A percentile compares a stretch with the other conserved stretches of the same genome.
These are phyloP conservation scores for Oplegnathus fasciatus DNA, from an alignment of 2,113 vertebrate genomes.

Conservation along the genomic window DNA sequence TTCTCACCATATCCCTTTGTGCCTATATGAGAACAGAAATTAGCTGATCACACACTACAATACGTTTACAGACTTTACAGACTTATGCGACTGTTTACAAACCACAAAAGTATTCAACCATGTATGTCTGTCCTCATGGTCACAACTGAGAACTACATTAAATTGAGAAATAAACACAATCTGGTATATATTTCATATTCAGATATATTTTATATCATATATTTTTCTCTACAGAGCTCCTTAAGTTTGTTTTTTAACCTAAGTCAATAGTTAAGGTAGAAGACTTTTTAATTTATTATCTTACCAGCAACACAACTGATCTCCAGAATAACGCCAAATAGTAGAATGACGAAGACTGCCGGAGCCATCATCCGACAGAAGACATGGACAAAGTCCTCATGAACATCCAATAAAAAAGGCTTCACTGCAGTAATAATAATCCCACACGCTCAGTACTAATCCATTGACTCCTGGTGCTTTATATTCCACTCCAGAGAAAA, in stretches of 20 bases:
- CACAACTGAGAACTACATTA: neutral
- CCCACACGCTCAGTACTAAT: constrained; percentile 42
- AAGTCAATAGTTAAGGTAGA: neutral
- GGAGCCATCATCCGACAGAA: constrained; percentile 79
- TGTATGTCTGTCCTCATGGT: neutral
- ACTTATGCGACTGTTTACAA: neutral
- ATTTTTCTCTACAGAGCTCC: neutral
- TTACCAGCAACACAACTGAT: constrained; percentile 79
- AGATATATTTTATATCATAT: too few species aligned
- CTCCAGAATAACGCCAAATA: constrained; percentile 74
- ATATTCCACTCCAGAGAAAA: constrained; percentile 28
- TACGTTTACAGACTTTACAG: neutral
- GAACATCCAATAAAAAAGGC: constrained; percentile 13
- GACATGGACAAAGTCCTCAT: constrained; percentile 58
- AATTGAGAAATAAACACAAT: neutral
- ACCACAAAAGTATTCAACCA: neutral
- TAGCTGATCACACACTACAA: neutral
- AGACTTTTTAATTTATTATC: neutral
- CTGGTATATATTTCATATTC: too few species aligned
- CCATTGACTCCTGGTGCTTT: constrained; percentile 25
- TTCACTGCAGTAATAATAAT: neutral
- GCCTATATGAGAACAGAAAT: neutral
- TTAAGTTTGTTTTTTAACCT: neutral
- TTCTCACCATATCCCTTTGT: neutral
- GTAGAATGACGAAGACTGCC: constrained; percentile 57